phyloP scores from a whole-genome alignment of 2,113 vertebrate species.

The Tenrec ecaudatus region DNA sequence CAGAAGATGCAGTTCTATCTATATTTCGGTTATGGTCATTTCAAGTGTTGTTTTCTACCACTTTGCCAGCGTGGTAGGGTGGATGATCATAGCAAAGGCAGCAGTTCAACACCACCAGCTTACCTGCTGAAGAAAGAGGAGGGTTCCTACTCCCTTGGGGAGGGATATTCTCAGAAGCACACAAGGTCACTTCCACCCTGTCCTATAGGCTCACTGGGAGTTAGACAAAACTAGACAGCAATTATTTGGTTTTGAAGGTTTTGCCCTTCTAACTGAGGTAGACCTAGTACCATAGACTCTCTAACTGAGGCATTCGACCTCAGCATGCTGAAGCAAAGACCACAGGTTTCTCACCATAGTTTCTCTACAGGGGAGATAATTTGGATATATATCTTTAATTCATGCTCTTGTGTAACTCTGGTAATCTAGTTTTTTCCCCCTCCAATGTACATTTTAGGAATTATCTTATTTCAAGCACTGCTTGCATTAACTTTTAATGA shows the following conservation, averaged over 20 bases:
- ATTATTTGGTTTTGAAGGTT: too few species aligned
- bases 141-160: too few species aligned
- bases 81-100: too few species aligned
- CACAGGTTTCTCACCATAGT: neutral
- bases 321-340: neutral
- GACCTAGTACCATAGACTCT: too few species aligned
- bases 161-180: too few species aligned
- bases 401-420: neutral
- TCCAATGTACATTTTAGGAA: neutral
- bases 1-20: neutral
- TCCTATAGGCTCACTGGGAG: too few species aligned
- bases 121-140: too few species aligned
- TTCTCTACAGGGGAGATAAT: too few species aligned
- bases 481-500: conserved; percentile 23
- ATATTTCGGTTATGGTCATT: neutral
- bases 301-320: neutral
- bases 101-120: too few species aligned
- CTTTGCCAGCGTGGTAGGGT: neutral
- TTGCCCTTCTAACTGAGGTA: too few species aligned
- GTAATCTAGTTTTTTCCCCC: neutral
- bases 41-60: neutral
- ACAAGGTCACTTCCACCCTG: too few species aligned
- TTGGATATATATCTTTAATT: conserved; percentile 46
- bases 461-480: conserved; percentile 6
- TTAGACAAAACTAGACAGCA: too few species aligned